Base-by-base conservation (phyloP, 2,797 vertebrate genomes). In the Coracias cyanogaster region DNA sequence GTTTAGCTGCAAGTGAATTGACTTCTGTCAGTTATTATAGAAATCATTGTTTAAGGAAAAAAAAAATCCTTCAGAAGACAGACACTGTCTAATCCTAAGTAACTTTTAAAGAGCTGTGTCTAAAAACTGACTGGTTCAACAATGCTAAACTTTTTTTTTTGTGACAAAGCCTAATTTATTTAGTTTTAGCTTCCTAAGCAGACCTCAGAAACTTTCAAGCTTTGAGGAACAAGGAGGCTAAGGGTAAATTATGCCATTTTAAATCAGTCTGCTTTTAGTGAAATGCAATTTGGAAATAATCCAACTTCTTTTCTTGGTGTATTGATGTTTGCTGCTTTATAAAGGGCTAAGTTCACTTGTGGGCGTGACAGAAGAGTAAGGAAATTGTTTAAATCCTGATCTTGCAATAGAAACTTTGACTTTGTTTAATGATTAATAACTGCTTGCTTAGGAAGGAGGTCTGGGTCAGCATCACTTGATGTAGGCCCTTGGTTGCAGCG, bases 371-470 rank as follows among this genome's bases (percentile, higher is more conserved):
- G 72, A 78, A 81, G 54, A 88, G 12, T 43, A 57, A 82, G 49
- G 54, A 60, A 67, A 51, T 11, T n/a, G 22, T 77, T 76, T 89
- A 70, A 33, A 15, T 73, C n/a, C 33, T 48, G 51, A 61, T 62
- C 25, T 46, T 86, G 71, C 58, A 48, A 10, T 12, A 89, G 60
- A 77, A 93, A 69, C 33, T 90, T 90, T 74, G 52, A n/a, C 67
- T 77, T 84, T 70, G 28, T 94, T 86, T 83, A 91, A 60, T 82
- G 69, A 69, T 82, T 90, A 86, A 45, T 92, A 76, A 65, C 41
- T 51, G 26, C 61, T 83, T 78, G 35, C 72, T 90, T 93, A 79
- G n/a, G 43, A 66, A 43, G 13, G 64, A 87, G 41, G 62, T 62
- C 18, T 86, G 67, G 51, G 67, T 93, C 64, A 89, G 5, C 0